Evolutionary conservation across 1,140 invertebrate species (phyloP), one percentile per base, ranked within the genome.

Genomic region (Atopsyche davidsoni): DNA sequence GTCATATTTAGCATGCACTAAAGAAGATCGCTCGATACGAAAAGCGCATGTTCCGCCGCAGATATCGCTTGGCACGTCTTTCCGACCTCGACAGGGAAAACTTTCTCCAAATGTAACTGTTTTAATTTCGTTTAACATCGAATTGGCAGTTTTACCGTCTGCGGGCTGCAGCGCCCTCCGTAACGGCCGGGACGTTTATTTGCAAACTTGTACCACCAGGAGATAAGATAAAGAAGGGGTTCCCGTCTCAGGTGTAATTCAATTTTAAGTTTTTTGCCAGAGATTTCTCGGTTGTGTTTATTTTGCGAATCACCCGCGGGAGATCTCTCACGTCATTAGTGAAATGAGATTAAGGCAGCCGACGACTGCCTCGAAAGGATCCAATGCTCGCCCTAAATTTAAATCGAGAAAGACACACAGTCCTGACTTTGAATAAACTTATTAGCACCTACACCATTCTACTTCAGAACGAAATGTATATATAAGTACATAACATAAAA

Each of bases 71-170:
- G 21, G 22, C 40, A 42, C 40, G 40, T 42, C 22, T 9, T 39
- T 17, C n/a, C 41, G 11, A 24, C 19, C 14, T 16, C 16, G 14
- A 22, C 28, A 39, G 28, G 21, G 22, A 16, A 46, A 50, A 50
- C 18, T 42, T 52, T 57, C 45, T 21, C 38, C 45, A 38, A 57
- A 57, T 45, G 46, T 49, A 52, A 57, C 49, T 48, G 45, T 52
- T 52, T 57, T 57, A 57, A 52, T 57, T 51, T 49, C 54, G 45
- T 41, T 52, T 32, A 49, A 36, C 45, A 39, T 34, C 43, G 45
- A 52, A 52, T 47, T 57, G 54, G 49, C 49, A 49, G 21, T 57
- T 57, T 52, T 52, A 52, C 38, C 51, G 45, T 55, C 53, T 23
- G 46, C 23, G 25, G 45, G 22, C 10, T 19, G 42, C 42, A 16